phyloP scores from a whole-genome alignment of 1,140 invertebrate species.

The Batillaria attramentaria region DNA sequence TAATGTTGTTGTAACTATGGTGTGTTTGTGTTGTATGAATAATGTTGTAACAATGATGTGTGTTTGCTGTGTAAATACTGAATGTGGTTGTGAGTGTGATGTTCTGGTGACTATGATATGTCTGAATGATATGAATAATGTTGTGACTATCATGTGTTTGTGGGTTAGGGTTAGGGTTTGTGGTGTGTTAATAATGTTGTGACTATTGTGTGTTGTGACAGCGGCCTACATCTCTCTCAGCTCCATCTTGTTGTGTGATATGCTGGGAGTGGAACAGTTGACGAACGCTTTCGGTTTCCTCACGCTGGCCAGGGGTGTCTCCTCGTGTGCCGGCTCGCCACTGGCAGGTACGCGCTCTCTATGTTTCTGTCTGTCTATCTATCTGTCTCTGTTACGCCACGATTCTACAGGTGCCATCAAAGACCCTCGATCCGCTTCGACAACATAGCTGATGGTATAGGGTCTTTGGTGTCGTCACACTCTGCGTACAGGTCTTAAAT shows the following conservation, averaged over 20 bases:
- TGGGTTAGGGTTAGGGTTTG: too few relatives aligned
- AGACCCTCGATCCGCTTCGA: not conserved
- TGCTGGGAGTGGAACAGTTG: conserved; percentile 94
- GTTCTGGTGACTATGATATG: too few relatives aligned
- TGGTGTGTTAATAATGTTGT: too few relatives aligned
- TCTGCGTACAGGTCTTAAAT: not conserved
- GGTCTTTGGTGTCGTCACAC: not conserved
- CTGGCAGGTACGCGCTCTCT: conserved; percentile 74
- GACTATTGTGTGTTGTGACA: too few relatives aligned
- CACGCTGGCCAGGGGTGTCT: conserved; percentile 93
- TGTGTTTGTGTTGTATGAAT: too few relatives aligned
- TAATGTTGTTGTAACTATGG: too few relatives aligned
- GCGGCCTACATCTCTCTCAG: conserved; percentile 98
- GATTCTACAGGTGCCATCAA: not conserved
- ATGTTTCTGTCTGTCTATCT: not conserved
- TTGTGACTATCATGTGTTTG: too few relatives aligned
- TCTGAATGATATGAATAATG: too few relatives aligned
- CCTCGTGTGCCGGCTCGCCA: conserved; percentile 85
- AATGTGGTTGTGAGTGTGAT: too few relatives aligned
- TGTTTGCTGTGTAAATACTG: too few relatives aligned
- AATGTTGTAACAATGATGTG: too few relatives aligned
- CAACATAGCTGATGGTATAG: not conserved
- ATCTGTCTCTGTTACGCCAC: not conserved
- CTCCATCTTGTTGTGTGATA: conserved; percentile 96
- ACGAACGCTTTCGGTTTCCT: conserved; percentile 97